Evolutionary conservation across 2,797 vertebrate genomes (phyloP).

Genomic region (Otolemur crassicaudatus): DNA sequence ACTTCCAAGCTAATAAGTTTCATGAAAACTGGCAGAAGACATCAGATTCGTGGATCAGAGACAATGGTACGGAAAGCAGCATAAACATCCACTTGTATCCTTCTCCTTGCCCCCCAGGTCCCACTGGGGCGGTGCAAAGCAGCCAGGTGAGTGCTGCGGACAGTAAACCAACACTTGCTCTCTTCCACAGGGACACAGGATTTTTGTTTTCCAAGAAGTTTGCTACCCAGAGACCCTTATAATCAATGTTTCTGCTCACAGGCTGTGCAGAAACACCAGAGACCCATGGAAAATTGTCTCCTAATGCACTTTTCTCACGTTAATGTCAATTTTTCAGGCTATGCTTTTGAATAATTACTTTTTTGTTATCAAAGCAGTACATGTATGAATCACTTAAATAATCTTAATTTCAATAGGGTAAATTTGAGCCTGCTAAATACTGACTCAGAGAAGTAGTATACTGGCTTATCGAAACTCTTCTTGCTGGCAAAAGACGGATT

Average conservation of each 20-base stretch:
- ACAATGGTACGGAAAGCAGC: background rate
- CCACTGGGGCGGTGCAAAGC: background rate
- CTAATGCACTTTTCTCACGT: background rate
- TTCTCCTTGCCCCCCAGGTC: background rate
- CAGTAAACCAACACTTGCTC: background rate
- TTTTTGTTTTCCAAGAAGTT: background rate
- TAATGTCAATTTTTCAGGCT: conserved; percentile 31
- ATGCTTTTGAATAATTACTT: conserved; percentile 48
- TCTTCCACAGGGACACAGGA: background rate
- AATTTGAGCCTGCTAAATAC: background rate
- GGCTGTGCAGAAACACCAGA: background rate
- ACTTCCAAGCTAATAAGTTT: background rate
- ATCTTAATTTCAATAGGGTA: conserved; percentile 36
- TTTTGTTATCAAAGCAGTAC: conserved; percentile 28
- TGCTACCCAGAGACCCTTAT: background rate
- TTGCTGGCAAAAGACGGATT: background rate
- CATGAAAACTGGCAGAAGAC: background rate
- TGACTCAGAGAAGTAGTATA: background rate
- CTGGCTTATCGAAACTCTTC: background rate
- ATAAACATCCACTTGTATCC: background rate
- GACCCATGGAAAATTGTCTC: background rate
- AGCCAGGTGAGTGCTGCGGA: background rate
- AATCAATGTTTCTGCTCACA: background rate
- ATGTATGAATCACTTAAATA: background rate
- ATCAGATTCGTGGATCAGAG: background rate